phyloP scores from a whole-genome alignment of 2,888 invertebrate genomes.

The Dermolepida albohirtum region DNA sequence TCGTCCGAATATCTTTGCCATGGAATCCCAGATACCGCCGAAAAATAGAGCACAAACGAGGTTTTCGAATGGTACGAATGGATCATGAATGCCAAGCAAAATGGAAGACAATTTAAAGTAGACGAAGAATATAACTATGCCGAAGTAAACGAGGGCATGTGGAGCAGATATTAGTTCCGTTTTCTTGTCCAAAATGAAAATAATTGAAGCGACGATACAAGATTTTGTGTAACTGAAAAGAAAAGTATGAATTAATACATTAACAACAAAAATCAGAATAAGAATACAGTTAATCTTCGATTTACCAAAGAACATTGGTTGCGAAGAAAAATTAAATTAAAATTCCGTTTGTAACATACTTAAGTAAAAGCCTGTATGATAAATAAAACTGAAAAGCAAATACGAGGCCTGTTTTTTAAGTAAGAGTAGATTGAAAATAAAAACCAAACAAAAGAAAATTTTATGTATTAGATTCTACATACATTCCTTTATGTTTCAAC shows the following conservation, averaged over 20 bases:
- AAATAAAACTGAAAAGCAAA: too few species aligned
- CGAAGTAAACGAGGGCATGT: conserved; percentile 97
- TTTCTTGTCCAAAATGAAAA: conserved; percentile 97
- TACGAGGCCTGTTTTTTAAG: too few species aligned
- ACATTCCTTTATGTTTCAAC: too few species aligned
- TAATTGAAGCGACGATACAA: conserved; percentile 92
- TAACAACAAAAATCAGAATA: too few species aligned
- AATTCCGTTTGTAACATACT: too few species aligned
- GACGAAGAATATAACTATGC: conserved; percentile 96
- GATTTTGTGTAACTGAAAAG: conserved; percentile 93
- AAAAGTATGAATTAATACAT: conserved; percentile 33
- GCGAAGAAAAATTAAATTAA: too few species aligned
- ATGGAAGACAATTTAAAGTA: conserved; percentile 97
- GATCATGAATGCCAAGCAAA: conserved; percentile 96
- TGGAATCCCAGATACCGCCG: conserved; percentile 98
- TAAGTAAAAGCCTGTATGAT: too few species aligned
- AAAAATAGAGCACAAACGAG: conserved; percentile 95
- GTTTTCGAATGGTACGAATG: conserved; percentile 99
- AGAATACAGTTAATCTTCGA: too few species aligned
- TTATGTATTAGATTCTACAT: too few species aligned
- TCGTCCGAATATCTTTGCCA: conserved; percentile 88
- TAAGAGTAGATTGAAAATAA: too few species aligned
- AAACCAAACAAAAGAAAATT: too few species aligned
- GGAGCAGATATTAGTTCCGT: conserved; percentile 96
- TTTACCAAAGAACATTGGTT: too few species aligned